These are phyloP conservation scores for Auanema sp. DNA, from an alignment of 2,888 invertebrate species.

Conservation along the genomic window DNA sequence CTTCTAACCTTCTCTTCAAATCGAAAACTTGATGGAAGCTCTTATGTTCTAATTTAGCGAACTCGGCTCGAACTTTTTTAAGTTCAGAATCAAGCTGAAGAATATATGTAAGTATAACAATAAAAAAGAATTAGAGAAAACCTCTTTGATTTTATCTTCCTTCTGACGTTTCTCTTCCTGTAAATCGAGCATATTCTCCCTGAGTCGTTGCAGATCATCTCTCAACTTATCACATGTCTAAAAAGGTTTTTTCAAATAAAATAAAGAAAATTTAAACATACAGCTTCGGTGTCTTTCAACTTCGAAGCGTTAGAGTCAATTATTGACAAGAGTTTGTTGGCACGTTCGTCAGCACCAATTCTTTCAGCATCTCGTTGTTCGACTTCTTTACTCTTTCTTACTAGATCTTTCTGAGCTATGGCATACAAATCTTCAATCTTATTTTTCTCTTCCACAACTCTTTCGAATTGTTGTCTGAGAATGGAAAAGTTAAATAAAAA, in stretches of 20 bases:
- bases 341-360: conserved; percentile 24
- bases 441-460: conserved; percentile 24
- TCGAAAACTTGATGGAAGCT: conserved; percentile 37
- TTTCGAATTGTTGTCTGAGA: conserved; percentile 22
- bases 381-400: conserved; percentile 14
- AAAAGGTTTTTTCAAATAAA: neutral
- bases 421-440: conserved; percentile 24
- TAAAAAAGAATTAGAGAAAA: neutral
- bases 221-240: conserved; percentile 17
- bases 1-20: conserved; percentile 27
- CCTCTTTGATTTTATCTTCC: conserved; percentile 31
- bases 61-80: conserved; percentile 29
- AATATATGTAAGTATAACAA: neutral
- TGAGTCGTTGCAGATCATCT: conserved; percentile 24
- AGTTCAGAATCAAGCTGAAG: conserved; percentile 24
- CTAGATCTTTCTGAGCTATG: conserved; percentile 23
- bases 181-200: conserved; percentile 22
- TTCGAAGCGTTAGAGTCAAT: conserved; percentile 20
- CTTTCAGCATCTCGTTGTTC: conserved; percentile 23
- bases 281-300: conserved; percentile 20
- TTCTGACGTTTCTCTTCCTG: conserved; percentile 25
- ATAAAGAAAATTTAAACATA: neutral
- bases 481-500: neutral
- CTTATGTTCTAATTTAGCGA: conserved; percentile 33
- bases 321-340: conserved; percentile 24